Base-by-base conservation (phyloP, 2,113 vertebrate species). In the Phalacrocorax carbo region DNA sequence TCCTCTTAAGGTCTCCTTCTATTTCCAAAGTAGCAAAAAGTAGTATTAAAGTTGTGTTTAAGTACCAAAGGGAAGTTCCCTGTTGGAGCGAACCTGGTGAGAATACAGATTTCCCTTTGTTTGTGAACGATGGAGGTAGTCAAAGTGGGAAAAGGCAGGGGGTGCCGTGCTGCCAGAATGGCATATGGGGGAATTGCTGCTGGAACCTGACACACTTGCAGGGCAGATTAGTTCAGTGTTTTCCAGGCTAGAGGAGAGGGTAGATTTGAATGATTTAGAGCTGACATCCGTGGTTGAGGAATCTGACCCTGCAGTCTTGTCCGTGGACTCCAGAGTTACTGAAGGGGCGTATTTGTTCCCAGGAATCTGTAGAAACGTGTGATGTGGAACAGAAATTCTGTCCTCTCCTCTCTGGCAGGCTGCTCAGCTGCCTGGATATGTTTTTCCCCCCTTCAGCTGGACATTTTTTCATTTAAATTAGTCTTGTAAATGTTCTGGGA, bases 271-370 rank as follows among this genome's bases (percentile, higher is more conserved):
- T 49, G 55, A 76, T 91, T 70, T 80, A 86, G 65, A 68, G 36
- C n/a, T 62, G 48, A 54, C 87, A 49, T 86, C 40, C 15, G 8
- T 42, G 42, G 13, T 2, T 84, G 69, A 79, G 70, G 54, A 55
- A 82, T 85, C 65, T 93, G 81, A 93, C 36, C 58, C 49, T 71
- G 20, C 52, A 65, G n/a, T 84, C 73, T 75, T 60, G 32, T 61
- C 73, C 79, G 0, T 61, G 75, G 82, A 89, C 48, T 61, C 46
- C 78, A 13, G 49, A 82, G 36, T 61, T 85, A 69, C 34, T 61
- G 70, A 52, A 72, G 19, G 42, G 7, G 8, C 0, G 0, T 65
- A 12, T 72, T 94, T 88, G 36, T 87, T 46, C 40, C 36, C 61
- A 69, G 58, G 42, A 93, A 60, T 76, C 57, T 96, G 65, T 61